phyloP scores from a whole-genome alignment of 2,113 vertebrate genomes.

The Potamarius usumacintae region DNA sequence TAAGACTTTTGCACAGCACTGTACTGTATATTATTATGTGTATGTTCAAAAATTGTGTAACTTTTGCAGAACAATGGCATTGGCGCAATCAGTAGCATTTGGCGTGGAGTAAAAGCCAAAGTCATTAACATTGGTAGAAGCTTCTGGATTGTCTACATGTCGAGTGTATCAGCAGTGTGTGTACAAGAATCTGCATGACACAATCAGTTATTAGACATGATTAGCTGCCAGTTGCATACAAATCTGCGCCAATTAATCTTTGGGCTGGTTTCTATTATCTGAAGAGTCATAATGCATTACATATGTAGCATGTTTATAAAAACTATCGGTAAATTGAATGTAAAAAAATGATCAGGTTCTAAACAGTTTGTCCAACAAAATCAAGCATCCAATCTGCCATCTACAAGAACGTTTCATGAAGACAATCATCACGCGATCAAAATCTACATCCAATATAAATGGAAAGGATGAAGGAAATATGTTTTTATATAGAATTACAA shows the following conservation, averaged over 20 bases:
- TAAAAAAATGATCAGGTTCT: background rate
- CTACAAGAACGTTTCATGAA: constrained; percentile 73
- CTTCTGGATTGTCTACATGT: constrained; percentile 66
- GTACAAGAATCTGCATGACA: constrained; percentile 40
- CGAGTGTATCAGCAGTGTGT: constrained; percentile 50
- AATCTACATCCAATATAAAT: constrained; percentile 74
- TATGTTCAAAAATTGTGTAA: background rate
- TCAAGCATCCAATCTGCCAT: constrained; percentile 63
- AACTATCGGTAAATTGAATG: background rate
- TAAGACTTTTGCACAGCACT: too few species aligned
- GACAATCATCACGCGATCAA: constrained; percentile 79
- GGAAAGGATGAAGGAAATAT: constrained; percentile 66
- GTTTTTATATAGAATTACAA: constrained; percentile 77
- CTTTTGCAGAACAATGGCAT: background rate
- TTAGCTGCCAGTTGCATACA: constrained; percentile 56
- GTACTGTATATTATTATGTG: too few species aligned
- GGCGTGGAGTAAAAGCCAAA: background rate
- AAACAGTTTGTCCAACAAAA: constrained; percentile 81
- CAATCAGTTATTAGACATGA: constrained; percentile 56
- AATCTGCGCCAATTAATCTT: constrained; percentile 41
- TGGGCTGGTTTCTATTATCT: constrained; percentile 23
- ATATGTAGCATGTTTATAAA: background rate
- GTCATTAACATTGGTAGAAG: constrained; percentile 44
- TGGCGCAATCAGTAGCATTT: background rate
- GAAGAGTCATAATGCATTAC: background rate